Evolutionary conservation across 2,888 invertebrate genomes (phyloP).

Genomic region (Cheilosia scutellata): DNA sequence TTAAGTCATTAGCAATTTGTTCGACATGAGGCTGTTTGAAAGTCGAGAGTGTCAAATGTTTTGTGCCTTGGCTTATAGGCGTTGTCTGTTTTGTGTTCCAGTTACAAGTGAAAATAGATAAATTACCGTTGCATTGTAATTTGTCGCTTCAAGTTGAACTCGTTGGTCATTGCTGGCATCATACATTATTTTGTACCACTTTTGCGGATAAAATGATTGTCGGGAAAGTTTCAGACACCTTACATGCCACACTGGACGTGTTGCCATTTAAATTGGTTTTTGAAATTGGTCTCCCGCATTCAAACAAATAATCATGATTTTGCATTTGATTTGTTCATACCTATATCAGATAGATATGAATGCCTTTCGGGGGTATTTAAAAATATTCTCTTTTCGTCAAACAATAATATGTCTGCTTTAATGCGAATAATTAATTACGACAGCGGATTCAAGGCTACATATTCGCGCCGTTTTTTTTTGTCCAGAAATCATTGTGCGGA

Average conservation of each 20-base stretch:
- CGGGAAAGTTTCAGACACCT: slow-evolving; percentile 7
- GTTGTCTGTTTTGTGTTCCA: neutral
- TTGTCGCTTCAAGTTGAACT: slow-evolving; percentile 11
- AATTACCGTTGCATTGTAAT: slow-evolving; percentile 37
- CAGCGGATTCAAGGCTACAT: slow-evolving; percentile 12
- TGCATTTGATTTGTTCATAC: slow-evolving; percentile 9
- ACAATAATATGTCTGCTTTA: slow-evolving; percentile 35
- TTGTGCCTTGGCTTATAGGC: slow-evolving; percentile 10
- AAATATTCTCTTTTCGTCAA: neutral
- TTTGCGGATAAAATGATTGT: slow-evolving; percentile 7
- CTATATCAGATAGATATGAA: neutral
- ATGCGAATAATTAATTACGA: slow-evolving; percentile 38
- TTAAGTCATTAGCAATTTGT: slow-evolving; percentile 66
- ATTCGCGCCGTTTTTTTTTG: slow-evolving; percentile 11
- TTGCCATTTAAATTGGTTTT: slow-evolving; percentile 11
- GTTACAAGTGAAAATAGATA: slow-evolving; percentile 42
- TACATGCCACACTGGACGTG: slow-evolving; percentile 1
- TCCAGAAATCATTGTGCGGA: slow-evolving; percentile 23
- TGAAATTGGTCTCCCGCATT: slow-evolving; percentile 5
- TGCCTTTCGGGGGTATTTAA: slow-evolving; percentile 17
- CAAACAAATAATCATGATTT: slow-evolving; percentile 3
- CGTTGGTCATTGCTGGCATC: neutral
- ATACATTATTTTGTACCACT: slow-evolving; percentile 22
- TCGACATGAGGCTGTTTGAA: slow-evolving; percentile 31
- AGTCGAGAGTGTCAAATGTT: slow-evolving; percentile 24